Evolutionary conservation across 2,113 vertebrate genomes (phyloP), one percentile per base, ranked within the genome.

Genomic region (Atlantisia rogersi): DNA sequence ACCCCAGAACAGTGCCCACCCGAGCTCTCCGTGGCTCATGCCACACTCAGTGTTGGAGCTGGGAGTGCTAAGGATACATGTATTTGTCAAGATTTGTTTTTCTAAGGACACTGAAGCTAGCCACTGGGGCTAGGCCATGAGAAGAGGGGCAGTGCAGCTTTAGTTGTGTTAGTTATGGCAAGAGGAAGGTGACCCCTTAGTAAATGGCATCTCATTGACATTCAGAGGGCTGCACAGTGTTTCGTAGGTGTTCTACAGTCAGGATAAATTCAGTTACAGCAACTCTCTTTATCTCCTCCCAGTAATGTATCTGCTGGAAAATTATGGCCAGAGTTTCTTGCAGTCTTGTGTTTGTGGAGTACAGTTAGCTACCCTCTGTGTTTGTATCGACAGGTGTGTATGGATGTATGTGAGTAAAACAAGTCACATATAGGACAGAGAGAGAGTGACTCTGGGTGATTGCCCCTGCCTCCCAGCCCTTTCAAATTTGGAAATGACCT

Each of bases 401-500:
- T 13, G 2, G 24, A 32, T 21, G 5, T 35, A 39, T 53, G 15
- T 32, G 52, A 89, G 55, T 85, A 56, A 76, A 91, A 42, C 20
- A 71, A n/a, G 35, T n/a, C 73, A 60, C 16, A 52, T 25, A 48
- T 8, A 48, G 9, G 18, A 48, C 21, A 83, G 13, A 74, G 21
- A 2, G 3, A 59, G 6, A 68, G 19, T 46, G 44, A 18, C 17
- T 37, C 15, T 13, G 17, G 18, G 31, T 82, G n/a, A 24, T 6
- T 76, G 40, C 3, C 12, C 4, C 11, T 19, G 12, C 11, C 19
- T 2, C 4, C 3, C 3, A 40, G 11, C 2, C 6, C 6, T 42
- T 86, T 88, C 11, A 79, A 52, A 68, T 50, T 7, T 68, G 20
- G 29, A 75, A 85, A 87, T 53, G 7, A 17, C 28, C 18, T 48